Base-by-base conservation (phyloP, 2,113 vertebrate species). In the Chauna torquata region DNA sequence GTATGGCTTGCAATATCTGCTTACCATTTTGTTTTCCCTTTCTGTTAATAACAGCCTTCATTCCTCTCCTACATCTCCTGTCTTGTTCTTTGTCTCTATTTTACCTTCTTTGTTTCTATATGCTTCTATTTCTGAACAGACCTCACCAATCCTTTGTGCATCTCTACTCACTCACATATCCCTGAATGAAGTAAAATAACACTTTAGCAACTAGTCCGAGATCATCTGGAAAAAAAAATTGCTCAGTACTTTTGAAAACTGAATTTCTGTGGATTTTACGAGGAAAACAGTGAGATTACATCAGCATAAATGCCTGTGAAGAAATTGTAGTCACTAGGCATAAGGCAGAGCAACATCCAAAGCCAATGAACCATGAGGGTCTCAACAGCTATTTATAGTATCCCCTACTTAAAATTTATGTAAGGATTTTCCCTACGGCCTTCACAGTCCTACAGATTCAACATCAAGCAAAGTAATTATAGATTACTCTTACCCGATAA, bases 401-500 rank as follows among this genome's bases (percentile, higher is more conserved):
- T 52, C 84, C 68, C 78, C 82, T 92, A 47, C 89, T 97, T 96
- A 86, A 92, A 95, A 97, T 92, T 82, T 91, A 95, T 93, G 91
- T 92, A 84, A 95, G 79, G 92, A 83, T 83, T 95, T 97, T 91
- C 97, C 95, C 92, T 10, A 11, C 77, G 88, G 90, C 77, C 58
- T 82, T 93, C 87, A 75, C 61, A 93, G 94, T 94, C 91, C 94
- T 94, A 82, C 8, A 28, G 83, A 97, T 76, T 88, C 79, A 93
- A 82, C 84, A 88, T 92, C 91, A 96, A 95, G 94, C 54, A 82
- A 86, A 88, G 94, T 72, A 86, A 91, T 61, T 70, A 86, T 45
- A 91, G 81, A 58, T 75, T 92, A 82, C n/a, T 88, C 97, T 97
- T 98, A 99, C 99, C 99, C 98, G 98, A 95, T 99, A 99, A 94